phyloP scores from a whole-genome alignment of 1,140 invertebrate species.

The Camponotus floridanus region DNA sequence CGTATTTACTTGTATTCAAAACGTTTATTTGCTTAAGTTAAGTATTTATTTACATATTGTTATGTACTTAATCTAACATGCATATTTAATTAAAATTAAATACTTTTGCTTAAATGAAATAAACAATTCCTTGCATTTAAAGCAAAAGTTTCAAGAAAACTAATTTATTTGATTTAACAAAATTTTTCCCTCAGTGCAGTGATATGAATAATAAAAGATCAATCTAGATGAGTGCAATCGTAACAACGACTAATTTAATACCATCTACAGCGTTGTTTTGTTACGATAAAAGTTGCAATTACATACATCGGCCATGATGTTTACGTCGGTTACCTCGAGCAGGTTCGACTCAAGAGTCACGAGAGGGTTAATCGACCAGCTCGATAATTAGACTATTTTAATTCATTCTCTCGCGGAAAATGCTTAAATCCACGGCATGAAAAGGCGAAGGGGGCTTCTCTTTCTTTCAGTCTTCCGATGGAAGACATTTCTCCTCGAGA shows the following conservation, averaged over 20 bases:
- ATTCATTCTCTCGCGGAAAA: slow-evolving; percentile 19
- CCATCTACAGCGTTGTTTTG: background rate
- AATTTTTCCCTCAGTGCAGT: too few relatives aligned
- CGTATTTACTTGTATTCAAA: too few relatives aligned
- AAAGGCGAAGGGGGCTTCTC: slow-evolving; percentile 3
- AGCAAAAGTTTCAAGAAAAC: too few relatives aligned
- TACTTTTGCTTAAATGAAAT: too few relatives aligned
- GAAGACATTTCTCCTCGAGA: slow-evolving; percentile 32
- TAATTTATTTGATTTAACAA: too few relatives aligned
- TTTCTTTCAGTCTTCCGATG: slow-evolving; percentile 1
- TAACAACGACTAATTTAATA: background rate
- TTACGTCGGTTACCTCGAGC: background rate
- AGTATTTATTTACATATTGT: too few relatives aligned
- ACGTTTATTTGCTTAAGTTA: too few relatives aligned
- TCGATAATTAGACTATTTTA: slow-evolving; percentile 47
- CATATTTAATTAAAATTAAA: too few relatives aligned
- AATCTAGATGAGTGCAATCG: background rate
- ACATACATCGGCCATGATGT: background rate
- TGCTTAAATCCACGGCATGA: slow-evolving; percentile 24
- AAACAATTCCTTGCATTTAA: too few relatives aligned
- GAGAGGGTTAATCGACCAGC: slow-evolving; percentile 7
- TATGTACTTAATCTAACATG: too few relatives aligned
- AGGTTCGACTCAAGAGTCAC: slow-evolving; percentile 4
- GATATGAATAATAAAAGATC: slow-evolving; percentile 13
- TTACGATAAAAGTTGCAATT: slow-evolving; percentile 26